These are phyloP conservation scores for Neogale vison DNA, from an alignment of 2,113 vertebrate species.

Conservation along the genomic window DNA sequence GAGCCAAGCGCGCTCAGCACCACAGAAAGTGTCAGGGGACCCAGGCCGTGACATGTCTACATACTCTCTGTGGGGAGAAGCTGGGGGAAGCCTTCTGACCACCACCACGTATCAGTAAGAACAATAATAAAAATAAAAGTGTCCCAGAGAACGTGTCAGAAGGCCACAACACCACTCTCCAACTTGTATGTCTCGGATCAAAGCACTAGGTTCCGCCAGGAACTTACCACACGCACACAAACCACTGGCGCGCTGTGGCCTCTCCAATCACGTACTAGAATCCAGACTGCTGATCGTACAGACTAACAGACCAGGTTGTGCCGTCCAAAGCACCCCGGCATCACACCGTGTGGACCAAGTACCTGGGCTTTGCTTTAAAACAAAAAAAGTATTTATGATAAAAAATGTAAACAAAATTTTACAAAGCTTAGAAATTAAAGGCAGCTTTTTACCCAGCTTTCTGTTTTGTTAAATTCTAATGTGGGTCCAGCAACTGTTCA, in stretches of 20 bases:
- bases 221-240: conserved; percentile 73
- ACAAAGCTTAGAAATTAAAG: conserved; percentile 80
- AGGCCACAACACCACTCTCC: conserved; percentile 78
- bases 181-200: conserved; percentile 65
- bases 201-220: conserved; percentile 59
- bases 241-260: conserved; percentile 68
- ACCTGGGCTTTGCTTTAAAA: conserved; percentile 75
- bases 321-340: conserved; percentile 73
- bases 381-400: conserved; percentile 59
- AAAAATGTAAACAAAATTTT: conserved; percentile 58
- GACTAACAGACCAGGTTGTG: conserved; percentile 73
- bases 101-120: conserved; percentile 51
- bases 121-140: conserved; percentile 48
- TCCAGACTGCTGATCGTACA: conserved; percentile 72
- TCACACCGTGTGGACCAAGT: conserved; percentile 80
- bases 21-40: conserved; percentile 79
- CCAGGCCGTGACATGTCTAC: conserved; percentile 71
- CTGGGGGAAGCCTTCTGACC: conserved; percentile 74
- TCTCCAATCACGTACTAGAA: conserved; percentile 79
- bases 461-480: conserved; percentile 74
- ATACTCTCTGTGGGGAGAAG: conserved; percentile 70
- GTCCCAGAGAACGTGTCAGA: conserved; percentile 79
- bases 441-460: conserved; percentile 81
- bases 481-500: conserved; percentile 60
- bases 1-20: conserved; percentile 76